Percentiles rank a stretch among this genome's conserved stretches.
Evolutionary conservation across 2,888 invertebrate genomes (phyloP).

Genomic region (Cryptophagus acutangulus): DNA sequence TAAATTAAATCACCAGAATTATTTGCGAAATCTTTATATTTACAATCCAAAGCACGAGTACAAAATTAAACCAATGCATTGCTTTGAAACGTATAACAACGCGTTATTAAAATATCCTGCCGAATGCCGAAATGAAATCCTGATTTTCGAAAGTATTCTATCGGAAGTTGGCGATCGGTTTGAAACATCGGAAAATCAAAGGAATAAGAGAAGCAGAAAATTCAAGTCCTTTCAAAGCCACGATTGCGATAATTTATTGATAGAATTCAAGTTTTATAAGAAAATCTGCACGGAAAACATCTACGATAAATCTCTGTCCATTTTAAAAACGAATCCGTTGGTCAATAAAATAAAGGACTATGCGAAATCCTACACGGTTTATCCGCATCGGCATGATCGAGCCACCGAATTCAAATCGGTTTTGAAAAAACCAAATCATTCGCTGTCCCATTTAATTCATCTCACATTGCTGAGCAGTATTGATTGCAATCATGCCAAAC

Average conservation of each 20-base stretch:
- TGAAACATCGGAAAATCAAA: not conserved
- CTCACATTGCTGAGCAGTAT: too few species aligned
- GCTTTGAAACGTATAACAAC: conserved; percentile 25
- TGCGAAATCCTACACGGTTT: too few species aligned
- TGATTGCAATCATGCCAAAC: not conserved
- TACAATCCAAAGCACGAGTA: conserved; percentile 17
- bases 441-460: too few species aligned
- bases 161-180: conserved; percentile 21
- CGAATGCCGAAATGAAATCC: conserved; percentile 23
- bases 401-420: too few species aligned
- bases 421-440: too few species aligned
- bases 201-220: not conserved
- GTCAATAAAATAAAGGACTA: too few species aligned
- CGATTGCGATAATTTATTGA: conserved; percentile 25
- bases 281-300: conserved; percentile 22
- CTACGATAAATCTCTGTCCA: conserved; percentile 19
- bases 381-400: conserved; percentile 22
- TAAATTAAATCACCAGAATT: conserved; percentile 32
- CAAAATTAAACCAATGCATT: conserved; percentile 18
- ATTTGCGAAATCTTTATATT: conserved; percentile 28
- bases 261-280: conserved; percentile 26
- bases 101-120: conserved; percentile 24
- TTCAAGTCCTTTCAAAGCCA: conserved; percentile 18
- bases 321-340: conserved; percentile 23
- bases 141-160: conserved; percentile 28